phyloP scores from a whole-genome alignment of 2,113 vertebrate species.

The Atrichornis clamosus region DNA sequence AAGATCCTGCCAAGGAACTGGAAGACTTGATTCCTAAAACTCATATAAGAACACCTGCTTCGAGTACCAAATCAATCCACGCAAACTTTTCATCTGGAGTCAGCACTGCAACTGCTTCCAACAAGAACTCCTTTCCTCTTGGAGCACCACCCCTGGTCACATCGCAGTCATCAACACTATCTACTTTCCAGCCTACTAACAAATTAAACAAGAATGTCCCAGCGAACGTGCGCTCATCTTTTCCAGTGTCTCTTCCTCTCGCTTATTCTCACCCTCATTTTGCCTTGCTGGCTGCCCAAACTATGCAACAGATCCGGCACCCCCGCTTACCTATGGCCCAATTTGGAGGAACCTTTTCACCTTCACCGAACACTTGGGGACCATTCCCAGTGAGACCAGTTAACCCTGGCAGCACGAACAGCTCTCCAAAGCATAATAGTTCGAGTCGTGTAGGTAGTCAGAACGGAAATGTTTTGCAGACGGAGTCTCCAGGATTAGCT shows the following conservation, averaged over 20 bases:
- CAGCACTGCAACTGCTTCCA: conserved; percentile 82
- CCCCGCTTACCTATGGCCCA: conserved; percentile 97
- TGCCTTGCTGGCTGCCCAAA: conserved; percentile 94
- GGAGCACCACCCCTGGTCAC: conserved; percentile 83
- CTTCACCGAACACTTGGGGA: conserved; percentile 95
- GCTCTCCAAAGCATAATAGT: conserved; percentile 93
- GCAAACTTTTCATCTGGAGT: conserved; percentile 82
- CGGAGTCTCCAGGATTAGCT: conserved; percentile 69
- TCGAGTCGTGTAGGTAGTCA: conserved; percentile 71
- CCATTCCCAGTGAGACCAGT: conserved; percentile 97
- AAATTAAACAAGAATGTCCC: conserved; percentile 90
- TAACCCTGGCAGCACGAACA: conserved; percentile 91
- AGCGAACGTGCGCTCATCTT: conserved; percentile 90
- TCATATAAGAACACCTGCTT: conserved; percentile 91
- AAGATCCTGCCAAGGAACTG: conserved; percentile 98
- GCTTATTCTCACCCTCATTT: conserved; percentile 96
- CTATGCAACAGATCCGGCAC: conserved; percentile 98
- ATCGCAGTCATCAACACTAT: conserved; percentile 85
- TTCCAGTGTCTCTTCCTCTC: conserved; percentile 90
- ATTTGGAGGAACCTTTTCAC: conserved; percentile 94
- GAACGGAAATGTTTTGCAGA: conserved; percentile 71
- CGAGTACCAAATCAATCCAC: conserved; percentile 84
- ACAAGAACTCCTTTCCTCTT: conserved; percentile 87
- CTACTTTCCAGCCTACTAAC: conserved; percentile 84
- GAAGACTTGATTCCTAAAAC: conserved; percentile 98